These are phyloP conservation scores for Parnassius glacialis DNA, from an alignment of 2,888 invertebrate species.

Conservation along the genomic window DNA sequence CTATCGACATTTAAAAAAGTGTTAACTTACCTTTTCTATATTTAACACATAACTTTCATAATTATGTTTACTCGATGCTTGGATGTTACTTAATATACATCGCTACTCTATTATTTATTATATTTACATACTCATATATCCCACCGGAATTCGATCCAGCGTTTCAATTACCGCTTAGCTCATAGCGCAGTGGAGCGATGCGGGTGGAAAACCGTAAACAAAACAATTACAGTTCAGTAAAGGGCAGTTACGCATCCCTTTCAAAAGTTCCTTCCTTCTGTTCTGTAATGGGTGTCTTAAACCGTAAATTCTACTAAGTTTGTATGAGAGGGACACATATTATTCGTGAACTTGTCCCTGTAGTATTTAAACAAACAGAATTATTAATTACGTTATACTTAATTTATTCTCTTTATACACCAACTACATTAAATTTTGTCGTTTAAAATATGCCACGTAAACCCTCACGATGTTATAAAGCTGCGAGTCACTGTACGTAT, in stretches of 20 bases:
- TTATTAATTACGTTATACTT: background rate
- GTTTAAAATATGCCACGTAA: too few species aligned
- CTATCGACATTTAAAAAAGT: too few species aligned
- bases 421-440: background rate
- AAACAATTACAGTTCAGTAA: constrained; percentile 60
- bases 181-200: constrained; percentile 52
- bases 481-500: too few species aligned
- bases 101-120: constrained; percentile 32
- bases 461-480: too few species aligned
- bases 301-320: constrained; percentile 28
- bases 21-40: background rate
- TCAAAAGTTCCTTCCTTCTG: constrained; percentile 42
- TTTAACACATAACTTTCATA: constrained; percentile 13
- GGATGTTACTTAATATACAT: constrained; percentile 30
- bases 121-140: constrained; percentile 28
- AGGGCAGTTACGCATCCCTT: constrained; percentile 54
- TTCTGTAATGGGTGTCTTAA: constrained; percentile 25
- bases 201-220: constrained; percentile 55
- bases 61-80: constrained; percentile 14
- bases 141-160: constrained; percentile 43
- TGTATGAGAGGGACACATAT: constrained; percentile 4
- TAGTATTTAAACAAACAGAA: background rate
- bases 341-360: background rate
- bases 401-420: background rate
- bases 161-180: constrained; percentile 59